Percentiles rank a stretch among this genome's conserved stretches.
These are phyloP conservation scores for Mamestra configurata DNA, from an alignment of 1,140 invertebrate genomes.

Conservation along the genomic window DNA sequence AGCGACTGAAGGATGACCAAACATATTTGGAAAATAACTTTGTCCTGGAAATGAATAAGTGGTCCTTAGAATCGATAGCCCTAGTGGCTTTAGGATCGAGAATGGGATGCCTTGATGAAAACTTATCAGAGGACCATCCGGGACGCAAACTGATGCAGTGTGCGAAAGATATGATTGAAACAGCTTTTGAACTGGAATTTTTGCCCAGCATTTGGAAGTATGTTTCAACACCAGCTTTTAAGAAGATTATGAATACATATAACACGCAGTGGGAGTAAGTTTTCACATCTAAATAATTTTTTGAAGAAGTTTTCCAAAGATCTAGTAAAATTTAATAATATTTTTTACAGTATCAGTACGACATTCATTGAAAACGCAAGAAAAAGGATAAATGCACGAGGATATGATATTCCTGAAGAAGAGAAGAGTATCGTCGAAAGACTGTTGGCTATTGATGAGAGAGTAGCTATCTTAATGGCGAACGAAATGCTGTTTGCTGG, in stretches of 20 bases:
- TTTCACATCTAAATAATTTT: too few relatives aligned
- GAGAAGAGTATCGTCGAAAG: slow-evolving; percentile 88
- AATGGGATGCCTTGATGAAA: slow-evolving; percentile 88
- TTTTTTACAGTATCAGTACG: slow-evolving; percentile 45
- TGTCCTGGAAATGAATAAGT: slow-evolving; percentile 90
- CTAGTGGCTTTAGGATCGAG: slow-evolving; percentile 90
- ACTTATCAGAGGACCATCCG: slow-evolving; percentile 86
- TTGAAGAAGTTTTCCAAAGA: neutral
- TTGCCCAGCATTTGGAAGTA: slow-evolving; percentile 90
- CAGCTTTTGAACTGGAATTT: slow-evolving; percentile 90
- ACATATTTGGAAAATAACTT: slow-evolving; percentile 83
- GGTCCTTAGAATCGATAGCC: slow-evolving; percentile 91
- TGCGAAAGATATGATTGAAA: slow-evolving; percentile 89
- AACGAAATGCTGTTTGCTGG: slow-evolving; percentile 93
- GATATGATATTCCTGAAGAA: slow-evolving; percentile 72
- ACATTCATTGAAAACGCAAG: slow-evolving; percentile 72
- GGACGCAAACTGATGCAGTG: slow-evolving; percentile 89
- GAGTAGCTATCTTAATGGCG: slow-evolving; percentile 90
- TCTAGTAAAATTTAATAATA: neutral
- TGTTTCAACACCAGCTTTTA: slow-evolving; percentile 88
- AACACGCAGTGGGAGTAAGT: slow-evolving; percentile 84
- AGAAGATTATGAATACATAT: slow-evolving; percentile 85
- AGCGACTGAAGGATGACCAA: slow-evolving; percentile 60
- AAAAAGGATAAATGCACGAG: slow-evolving; percentile 67
- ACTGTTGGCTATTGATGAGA: slow-evolving; percentile 86